Evolutionary conservation across 2,113 vertebrate species (phyloP).

Genomic region (Chloropsis hardwickii): DNA sequence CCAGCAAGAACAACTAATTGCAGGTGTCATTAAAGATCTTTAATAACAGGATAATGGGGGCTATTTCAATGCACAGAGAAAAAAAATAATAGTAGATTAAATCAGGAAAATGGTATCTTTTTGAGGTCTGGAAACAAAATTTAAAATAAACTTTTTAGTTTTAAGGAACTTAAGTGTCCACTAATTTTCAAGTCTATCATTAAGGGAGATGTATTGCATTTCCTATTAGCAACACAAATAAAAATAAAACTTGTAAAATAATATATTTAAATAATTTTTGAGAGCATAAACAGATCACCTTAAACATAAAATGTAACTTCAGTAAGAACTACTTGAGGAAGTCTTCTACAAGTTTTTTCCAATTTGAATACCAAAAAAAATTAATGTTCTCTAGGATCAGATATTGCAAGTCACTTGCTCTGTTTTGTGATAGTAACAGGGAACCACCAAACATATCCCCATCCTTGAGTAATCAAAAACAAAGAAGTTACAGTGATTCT

Average conservation of each 20-base stretch:
- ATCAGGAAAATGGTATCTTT: neutral
- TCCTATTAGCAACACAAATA: neutral
- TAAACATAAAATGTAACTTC: neutral
- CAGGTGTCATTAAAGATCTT: neutral
- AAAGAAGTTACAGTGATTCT: neutral
- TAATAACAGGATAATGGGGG: neutral
- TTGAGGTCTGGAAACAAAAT: neutral
- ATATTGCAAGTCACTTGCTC: neutral
- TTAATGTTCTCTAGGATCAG: neutral
- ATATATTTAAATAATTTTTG: neutral
- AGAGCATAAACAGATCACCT: neutral
- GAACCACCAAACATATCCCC: neutral
- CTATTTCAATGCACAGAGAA: neutral
- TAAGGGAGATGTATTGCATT: neutral
- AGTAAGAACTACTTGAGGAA: neutral
- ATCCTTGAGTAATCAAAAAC: neutral
- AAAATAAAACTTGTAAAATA: neutral
- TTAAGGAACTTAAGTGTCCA: neutral
- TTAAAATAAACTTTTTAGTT: neutral
- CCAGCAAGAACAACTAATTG: neutral
- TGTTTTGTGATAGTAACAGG: neutral
- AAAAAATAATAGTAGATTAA: neutral
- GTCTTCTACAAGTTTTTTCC: neutral
- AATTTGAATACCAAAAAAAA: neutral
- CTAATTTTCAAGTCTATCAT: neutral